phyloP scores from a whole-genome alignment of 2,113 vertebrate genomes.

The Zapus hudsonius region DNA sequence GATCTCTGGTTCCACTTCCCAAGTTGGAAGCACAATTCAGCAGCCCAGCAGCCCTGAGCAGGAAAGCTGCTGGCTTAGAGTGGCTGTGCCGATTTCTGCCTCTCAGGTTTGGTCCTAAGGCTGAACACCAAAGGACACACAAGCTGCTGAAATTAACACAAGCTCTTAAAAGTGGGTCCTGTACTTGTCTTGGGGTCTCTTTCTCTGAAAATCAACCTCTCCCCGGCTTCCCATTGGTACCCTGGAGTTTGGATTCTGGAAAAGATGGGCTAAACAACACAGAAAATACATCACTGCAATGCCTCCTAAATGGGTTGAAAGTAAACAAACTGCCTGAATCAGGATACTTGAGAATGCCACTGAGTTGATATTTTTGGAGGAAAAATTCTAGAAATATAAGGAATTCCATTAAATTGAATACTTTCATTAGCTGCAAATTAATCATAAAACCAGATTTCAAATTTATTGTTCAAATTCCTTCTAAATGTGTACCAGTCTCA shows the following conservation, averaged over 20 bases:
- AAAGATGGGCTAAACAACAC: not conserved
- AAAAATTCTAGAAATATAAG: conserved; percentile 34
- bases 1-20: not conserved
- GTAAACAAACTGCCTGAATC: not conserved
- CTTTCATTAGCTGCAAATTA: not conserved
- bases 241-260: not conserved
- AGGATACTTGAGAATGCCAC: not conserved
- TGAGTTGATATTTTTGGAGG: not conserved
- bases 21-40: not conserved
- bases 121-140: not conserved
- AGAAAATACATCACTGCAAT: not conserved
- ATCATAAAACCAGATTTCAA: conserved; percentile 23
- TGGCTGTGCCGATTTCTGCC: not conserved
- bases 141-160: not conserved
- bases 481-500: not conserved
- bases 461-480: conserved; percentile 7
- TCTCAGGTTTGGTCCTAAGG: not conserved
- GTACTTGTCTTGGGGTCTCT: not conserved
- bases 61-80: not conserved
- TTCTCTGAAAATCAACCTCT: not conserved
- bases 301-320: not conserved
- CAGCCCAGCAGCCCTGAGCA: not conserved
- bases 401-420: not conserved
- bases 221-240: not conserved
- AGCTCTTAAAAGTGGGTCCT: not conserved